Conservation (phyloP, 2,888 invertebrate genomes). For the Drosophila birchii region DNA sequence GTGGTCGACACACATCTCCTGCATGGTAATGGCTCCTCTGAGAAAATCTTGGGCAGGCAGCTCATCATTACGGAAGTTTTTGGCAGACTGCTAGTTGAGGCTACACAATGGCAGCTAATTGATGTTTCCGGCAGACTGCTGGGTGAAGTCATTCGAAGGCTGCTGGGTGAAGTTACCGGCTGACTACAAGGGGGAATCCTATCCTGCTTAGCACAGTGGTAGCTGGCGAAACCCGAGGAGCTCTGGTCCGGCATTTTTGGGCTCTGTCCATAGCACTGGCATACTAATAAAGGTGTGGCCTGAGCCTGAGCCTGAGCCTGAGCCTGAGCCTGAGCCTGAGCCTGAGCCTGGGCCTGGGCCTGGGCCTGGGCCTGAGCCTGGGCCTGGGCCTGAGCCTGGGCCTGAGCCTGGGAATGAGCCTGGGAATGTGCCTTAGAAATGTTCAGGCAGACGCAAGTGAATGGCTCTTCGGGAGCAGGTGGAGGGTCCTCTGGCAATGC, state of each 20-base stretch:
- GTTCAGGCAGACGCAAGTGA: not conserved
- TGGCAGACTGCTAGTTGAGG: not conserved
- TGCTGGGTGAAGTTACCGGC: not conserved
- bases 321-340: too few species aligned
- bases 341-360: too few species aligned
- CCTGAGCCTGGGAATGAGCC: too few species aligned
- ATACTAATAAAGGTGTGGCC: too few species aligned
- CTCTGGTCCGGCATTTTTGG: too few species aligned
- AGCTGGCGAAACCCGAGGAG: too few species aligned
- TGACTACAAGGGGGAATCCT: not conserved
- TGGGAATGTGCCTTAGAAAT: too few species aligned
- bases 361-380: too few species aligned
- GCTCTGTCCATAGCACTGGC: too few species aligned
- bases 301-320: too few species aligned
- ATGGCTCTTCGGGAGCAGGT: not conserved
- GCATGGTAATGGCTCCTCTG: not conserved
- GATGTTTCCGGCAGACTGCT: not conserved
- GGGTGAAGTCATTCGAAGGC: not conserved
- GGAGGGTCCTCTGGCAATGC: not conserved
- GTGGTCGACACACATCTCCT: not conserved
- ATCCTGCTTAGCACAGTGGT: too few species aligned
- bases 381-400: too few species aligned
- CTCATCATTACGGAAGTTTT: not conserved
- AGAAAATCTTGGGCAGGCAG: not conserved
- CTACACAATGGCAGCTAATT: not conserved